Conservation (phyloP, 2,113 vertebrate genomes). For the Hydrolagus affinis region DNA sequence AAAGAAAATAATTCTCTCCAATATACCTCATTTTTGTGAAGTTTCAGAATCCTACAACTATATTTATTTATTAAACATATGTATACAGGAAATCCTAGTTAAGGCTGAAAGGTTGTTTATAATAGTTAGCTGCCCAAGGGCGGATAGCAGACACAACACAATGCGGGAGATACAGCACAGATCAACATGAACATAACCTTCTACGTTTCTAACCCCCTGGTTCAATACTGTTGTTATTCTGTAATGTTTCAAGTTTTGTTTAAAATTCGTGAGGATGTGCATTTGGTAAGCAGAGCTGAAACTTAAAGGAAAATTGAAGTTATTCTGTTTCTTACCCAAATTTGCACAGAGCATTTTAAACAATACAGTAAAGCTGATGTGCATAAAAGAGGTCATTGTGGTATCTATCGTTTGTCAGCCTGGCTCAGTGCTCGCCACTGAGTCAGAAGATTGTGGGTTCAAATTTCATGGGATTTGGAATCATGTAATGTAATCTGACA, state of each 20-base stretch:
- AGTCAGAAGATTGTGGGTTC: too few species aligned
- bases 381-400: neutral
- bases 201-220: neutral
- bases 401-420: neutral
- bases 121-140: neutral
- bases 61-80: slow-evolving; percentile 13
- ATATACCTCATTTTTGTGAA: neutral
- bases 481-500: too few species aligned
- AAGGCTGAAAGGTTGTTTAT: neutral
- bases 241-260: neutral
- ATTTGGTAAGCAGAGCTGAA: neutral
- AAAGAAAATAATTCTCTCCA: neutral
- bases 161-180: neutral
- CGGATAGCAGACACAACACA: neutral
- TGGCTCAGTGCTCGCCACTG: too few species aligned
- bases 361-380: neutral
- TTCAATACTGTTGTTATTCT: neutral
- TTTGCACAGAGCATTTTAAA: neutral
- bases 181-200: neutral
- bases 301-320: neutral
- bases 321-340: neutral
- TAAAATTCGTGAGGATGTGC: neutral
- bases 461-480: too few species aligned
- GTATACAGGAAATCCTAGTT: neutral
- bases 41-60: neutral